phyloP scores from a whole-genome alignment of 1,140 invertebrate genomes.

The Mycetomoellerius zeteki region DNA sequence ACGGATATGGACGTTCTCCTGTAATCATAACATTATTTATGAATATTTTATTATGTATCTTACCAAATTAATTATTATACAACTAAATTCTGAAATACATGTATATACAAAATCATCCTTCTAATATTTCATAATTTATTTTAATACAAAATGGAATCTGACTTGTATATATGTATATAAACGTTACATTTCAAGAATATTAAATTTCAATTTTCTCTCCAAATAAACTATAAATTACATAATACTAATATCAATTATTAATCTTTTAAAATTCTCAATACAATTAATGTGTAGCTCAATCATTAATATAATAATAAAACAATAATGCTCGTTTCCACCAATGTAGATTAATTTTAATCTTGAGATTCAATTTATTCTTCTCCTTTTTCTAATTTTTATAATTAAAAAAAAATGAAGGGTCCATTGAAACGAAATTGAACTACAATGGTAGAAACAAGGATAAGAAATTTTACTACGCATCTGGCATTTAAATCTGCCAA shows the following conservation, averaged over 20 bases:
- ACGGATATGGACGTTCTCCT: constrained; percentile 93
- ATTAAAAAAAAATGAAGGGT: too few relatives aligned
- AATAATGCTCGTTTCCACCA: not conserved
- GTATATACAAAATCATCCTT: not conserved
- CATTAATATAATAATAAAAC: not conserved
- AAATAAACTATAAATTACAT: not conserved
- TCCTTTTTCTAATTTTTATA: too few relatives aligned
- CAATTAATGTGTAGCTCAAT: not conserved
- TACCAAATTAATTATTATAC: constrained; percentile 35
- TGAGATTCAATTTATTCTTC: too few relatives aligned
- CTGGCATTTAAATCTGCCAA: not conserved
- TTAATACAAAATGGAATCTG: constrained; percentile 10
- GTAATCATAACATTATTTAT: constrained; percentile 74
- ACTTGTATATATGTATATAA: not conserved
- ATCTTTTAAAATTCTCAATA: not conserved
- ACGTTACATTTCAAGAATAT: not conserved
- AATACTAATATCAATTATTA: not conserved
- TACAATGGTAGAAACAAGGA: too few relatives aligned
- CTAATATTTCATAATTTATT: not conserved
- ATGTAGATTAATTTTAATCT: too few relatives aligned
- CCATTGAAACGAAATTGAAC: too few relatives aligned
- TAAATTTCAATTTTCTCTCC: not conserved
- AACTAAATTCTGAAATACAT: not conserved
- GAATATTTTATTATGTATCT: constrained; percentile 5
- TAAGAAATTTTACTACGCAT: not conserved